These are phyloP conservation scores for Zaprionus vittiger DNA, from an alignment of 1,140 invertebrate species.

Conservation along the genomic window DNA sequence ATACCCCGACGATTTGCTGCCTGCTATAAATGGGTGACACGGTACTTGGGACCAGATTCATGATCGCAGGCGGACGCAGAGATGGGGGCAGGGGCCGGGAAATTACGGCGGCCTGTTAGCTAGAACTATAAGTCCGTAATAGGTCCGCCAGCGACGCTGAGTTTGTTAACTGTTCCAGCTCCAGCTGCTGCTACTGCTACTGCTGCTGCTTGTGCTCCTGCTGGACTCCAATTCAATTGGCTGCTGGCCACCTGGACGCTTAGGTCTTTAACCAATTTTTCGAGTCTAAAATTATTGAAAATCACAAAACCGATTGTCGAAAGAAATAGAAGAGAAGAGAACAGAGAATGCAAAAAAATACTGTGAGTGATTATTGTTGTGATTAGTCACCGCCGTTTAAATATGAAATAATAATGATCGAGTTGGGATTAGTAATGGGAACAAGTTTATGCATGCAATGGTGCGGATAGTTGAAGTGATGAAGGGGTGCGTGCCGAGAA, in stretches of 20 bases:
- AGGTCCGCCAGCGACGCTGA: constrained; percentile 70
- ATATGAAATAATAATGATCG: background rate
- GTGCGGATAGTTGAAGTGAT: background rate
- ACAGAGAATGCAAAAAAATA: constrained; percentile 64
- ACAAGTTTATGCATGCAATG: constrained; percentile 23
- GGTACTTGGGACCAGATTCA: constrained; percentile 26
- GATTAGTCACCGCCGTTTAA: constrained; percentile 57
- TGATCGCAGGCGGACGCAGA: constrained; percentile 8
- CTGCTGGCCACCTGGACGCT: constrained; percentile 54
- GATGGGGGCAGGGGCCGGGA: background rate
- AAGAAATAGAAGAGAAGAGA: constrained; percentile 60
- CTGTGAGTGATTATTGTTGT: constrained; percentile 47
- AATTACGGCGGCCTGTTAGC: constrained; percentile 46
- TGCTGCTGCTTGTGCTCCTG: background rate
- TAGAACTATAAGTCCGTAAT: constrained; percentile 84
- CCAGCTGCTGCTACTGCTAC: constrained; percentile 14
- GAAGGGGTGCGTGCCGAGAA: background rate
- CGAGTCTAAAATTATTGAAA: constrained; percentile 70
- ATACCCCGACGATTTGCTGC: constrained; percentile 29
- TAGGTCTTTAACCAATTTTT: constrained; percentile 83
- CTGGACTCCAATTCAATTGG: constrained; percentile 52
- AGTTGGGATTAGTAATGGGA: background rate
- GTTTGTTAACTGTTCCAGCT: constrained; percentile 44
- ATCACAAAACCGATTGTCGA: background rate
- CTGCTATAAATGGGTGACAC: constrained; percentile 73